A percentile compares a stretch with the other conserved stretches of the same genome.
Evolutionary conservation across 1,140 invertebrate species (phyloP).

Genomic region (Pogonognathellus flavescens): DNA sequence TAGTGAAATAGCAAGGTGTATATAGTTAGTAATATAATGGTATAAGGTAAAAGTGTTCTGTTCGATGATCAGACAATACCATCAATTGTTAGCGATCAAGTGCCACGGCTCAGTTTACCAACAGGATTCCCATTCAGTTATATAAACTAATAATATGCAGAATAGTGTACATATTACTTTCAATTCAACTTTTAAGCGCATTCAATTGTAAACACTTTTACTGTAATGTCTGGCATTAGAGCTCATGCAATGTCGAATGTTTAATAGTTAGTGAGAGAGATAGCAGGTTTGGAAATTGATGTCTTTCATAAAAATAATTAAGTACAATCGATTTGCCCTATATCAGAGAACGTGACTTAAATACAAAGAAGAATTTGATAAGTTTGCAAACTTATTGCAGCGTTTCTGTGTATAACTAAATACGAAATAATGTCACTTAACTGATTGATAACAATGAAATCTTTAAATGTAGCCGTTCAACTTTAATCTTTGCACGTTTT

Average conservation of each 20-base stretch:
- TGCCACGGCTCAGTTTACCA: background rate
- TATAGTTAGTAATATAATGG: background rate
- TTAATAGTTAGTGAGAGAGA: no score
- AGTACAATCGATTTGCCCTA: constrained; percentile 26
- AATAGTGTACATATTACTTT: background rate
- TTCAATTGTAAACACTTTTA: no score
- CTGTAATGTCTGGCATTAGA: background rate
- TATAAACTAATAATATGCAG: constrained; percentile 12
- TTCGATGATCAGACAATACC: constrained; percentile 21
- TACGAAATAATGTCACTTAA: no score
- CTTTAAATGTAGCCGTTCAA: no score
- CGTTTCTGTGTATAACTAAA: no score
- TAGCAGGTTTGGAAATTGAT: background rate
- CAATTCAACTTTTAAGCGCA: no score
- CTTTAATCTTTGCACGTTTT: no score
- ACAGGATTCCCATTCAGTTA: background rate
- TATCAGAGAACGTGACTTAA: constrained; percentile 24
- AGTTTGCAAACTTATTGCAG: no score
- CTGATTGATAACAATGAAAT: no score
- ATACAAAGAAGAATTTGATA: constrained; percentile 6
- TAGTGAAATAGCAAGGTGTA: no score
- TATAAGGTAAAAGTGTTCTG: background rate
- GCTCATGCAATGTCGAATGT: no score
- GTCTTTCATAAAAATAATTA: constrained; percentile 40
- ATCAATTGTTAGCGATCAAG: constrained; percentile 36